Conservation (phyloP, 92 coral and sea anemone species). For the Siderastrea siderea region DNA sequence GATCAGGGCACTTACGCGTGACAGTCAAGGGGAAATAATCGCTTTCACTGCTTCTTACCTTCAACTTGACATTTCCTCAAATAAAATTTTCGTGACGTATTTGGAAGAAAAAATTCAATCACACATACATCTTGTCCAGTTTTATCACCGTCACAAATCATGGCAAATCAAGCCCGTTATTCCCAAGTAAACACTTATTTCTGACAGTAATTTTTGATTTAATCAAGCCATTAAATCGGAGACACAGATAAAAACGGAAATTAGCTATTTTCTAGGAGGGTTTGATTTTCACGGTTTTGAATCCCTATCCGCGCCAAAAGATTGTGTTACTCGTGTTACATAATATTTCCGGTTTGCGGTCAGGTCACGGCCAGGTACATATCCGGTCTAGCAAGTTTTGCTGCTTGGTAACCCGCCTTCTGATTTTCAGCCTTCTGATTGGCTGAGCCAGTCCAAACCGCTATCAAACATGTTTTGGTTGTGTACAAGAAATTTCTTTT, state of each 20-base stretch:
- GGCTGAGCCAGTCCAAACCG: constrained; percentile 72
- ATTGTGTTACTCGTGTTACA: constrained; percentile 56
- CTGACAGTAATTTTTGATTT: no score
- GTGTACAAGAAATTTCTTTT: constrained; percentile 52
- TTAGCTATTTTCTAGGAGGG: not conserved
- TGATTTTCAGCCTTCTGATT: constrained; percentile 66
- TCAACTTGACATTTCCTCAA: not conserved
- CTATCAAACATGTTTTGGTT: constrained; percentile 71
- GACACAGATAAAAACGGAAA: not conserved
- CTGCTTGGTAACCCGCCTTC: constrained; percentile 70
- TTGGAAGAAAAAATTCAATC: no score
- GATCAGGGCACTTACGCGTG: not conserved
- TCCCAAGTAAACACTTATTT: no score
- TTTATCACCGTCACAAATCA: no score
- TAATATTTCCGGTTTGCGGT: constrained; percentile 30
- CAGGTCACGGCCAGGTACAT: constrained; percentile 25
- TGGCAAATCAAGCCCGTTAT: no score
- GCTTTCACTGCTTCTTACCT: not conserved
- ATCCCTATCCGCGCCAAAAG: not conserved
- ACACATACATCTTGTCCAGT: no score
- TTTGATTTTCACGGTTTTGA: not conserved
- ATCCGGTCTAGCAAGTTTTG: constrained; percentile 83
- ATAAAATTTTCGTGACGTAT: no score
- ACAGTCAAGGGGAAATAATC: not conserved
- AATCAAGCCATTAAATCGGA: not conserved